These are phyloP conservation scores for Drosophila rubida DNA, from an alignment of 2,888 invertebrate species.

Conservation along the genomic window DNA sequence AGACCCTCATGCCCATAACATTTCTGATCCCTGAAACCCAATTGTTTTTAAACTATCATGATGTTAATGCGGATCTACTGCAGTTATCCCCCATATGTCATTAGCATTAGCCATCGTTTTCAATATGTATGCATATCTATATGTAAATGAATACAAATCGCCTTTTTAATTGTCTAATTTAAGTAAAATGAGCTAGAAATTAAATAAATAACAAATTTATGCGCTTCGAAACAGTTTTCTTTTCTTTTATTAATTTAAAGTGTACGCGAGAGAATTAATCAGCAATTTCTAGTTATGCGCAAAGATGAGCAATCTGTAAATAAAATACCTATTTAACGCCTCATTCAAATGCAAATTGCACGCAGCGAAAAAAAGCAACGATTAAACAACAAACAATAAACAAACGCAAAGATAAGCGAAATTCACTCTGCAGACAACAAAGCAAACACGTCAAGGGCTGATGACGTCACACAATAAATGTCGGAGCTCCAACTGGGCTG, in stretches of 20 bases:
- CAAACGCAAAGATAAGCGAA: neutral
- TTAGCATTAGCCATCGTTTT: slow-evolving; percentile 46
- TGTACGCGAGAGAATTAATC: neutral
- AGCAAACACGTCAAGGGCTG: neutral
- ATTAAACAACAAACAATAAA: neutral
- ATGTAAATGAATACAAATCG: slow-evolving; percentile 27
- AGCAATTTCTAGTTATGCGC: no score
- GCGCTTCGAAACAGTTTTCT: slow-evolving; percentile 16
- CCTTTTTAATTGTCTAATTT: slow-evolving; percentile 44
- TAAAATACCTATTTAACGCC: neutral
- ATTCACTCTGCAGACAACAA: neutral
- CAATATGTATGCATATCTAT: slow-evolving; percentile 16
- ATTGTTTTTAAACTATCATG: slow-evolving; percentile 12
- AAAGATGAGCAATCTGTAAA: neutral
- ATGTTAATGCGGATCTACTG: slow-evolving; percentile 33
- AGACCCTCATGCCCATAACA: slow-evolving; percentile 42
- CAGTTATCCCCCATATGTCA: slow-evolving; percentile 30
- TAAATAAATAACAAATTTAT: slow-evolving; percentile 56
- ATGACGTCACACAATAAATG: neutral
- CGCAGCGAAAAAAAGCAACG: neutral
- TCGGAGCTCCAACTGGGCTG: neutral
- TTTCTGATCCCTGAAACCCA: slow-evolving; percentile 2
- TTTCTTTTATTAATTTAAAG: neutral
- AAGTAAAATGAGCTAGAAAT: slow-evolving; percentile 51
- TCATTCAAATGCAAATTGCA: neutral